Evolutionary conservation across 1,140 invertebrate genomes (phyloP).

Genomic region (Daktulosphaira vitifoliae): DNA sequence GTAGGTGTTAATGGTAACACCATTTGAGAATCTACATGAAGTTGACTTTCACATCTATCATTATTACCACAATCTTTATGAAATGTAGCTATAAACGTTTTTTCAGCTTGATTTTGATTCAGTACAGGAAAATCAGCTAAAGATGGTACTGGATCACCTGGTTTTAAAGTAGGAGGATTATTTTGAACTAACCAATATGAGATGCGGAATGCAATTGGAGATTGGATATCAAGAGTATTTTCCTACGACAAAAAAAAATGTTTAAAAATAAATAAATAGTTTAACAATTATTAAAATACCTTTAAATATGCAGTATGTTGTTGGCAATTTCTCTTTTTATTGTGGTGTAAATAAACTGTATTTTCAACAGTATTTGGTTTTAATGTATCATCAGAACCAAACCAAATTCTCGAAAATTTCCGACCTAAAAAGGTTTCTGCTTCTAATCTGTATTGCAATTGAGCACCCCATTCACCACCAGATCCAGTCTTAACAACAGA

Average conservation of each 20-base stretch:
- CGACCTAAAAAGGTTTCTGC: constrained; percentile 70
- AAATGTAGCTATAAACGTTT: constrained; percentile 75
- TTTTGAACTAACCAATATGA: constrained; percentile 71
- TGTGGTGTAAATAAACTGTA: constrained; percentile 37
- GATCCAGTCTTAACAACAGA: constrained; percentile 50
- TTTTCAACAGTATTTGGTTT: constrained; percentile 43
- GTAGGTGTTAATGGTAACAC: constrained; percentile 45
- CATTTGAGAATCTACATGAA: constrained; percentile 59
- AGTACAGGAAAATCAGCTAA: constrained; percentile 77
- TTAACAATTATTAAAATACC: constrained; percentile 40
- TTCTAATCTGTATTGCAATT: constrained; percentile 67
- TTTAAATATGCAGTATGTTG: constrained; percentile 71
- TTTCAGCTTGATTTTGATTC: constrained; percentile 74
- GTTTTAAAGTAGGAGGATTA: constrained; percentile 49
- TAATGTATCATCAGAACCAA: constrained; percentile 47
- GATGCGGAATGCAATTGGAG: constrained; percentile 72
- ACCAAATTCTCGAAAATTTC: constrained; percentile 74
- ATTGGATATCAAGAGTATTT: constrained; percentile 73
- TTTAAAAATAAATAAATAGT: background rate
- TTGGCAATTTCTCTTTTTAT: constrained; percentile 51
- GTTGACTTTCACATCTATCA: constrained; percentile 78
- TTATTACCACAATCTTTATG: constrained; percentile 87
- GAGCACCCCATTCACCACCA: constrained; percentile 35
- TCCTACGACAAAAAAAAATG: constrained; percentile 46
- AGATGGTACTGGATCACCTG: constrained; percentile 54